Percentiles rank a stretch among this genome's conserved stretches.
Evolutionary conservation across 1,140 invertebrate genomes (phyloP).

Genomic region (Plectrocnemia conspersa): DNA sequence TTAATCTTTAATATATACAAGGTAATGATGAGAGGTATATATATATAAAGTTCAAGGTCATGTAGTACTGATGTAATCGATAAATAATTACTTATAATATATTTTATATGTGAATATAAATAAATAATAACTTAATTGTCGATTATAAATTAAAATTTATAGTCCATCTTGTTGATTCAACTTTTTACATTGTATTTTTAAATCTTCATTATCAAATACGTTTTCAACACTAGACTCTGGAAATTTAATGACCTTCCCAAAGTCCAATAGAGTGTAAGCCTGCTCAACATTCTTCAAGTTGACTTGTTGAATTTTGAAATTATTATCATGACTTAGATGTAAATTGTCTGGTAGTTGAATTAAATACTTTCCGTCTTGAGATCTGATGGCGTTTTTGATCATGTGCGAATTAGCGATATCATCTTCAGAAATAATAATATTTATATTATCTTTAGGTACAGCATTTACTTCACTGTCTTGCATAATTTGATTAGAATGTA

Average conservation of each 20-base stretch:
- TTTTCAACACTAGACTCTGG: background rate
- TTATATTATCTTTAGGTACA: background rate
- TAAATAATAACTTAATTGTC: background rate
- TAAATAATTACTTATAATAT: background rate
- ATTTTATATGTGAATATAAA: background rate
- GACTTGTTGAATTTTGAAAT: background rate
- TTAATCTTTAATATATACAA: background rate
- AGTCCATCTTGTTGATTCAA: background rate
- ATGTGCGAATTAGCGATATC: background rate
- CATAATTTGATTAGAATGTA: background rate
- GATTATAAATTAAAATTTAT: too few species aligned
- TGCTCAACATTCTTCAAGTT: background rate
- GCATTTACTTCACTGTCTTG: background rate
- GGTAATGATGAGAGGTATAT: background rate
- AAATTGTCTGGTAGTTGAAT: conserved; percentile 4
- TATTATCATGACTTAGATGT: background rate
- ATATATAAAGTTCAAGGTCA: background rate
- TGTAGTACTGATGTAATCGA: background rate
- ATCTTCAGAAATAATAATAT: background rate
- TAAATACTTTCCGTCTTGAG: background rate
- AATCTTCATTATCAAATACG: background rate
- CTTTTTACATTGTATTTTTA: background rate
- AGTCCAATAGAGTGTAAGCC: background rate
- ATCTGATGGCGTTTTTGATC: background rate
- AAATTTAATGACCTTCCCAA: background rate